phyloP scores from a whole-genome alignment of 2,797 vertebrate species.

The Sebastes hubbsi region DNA sequence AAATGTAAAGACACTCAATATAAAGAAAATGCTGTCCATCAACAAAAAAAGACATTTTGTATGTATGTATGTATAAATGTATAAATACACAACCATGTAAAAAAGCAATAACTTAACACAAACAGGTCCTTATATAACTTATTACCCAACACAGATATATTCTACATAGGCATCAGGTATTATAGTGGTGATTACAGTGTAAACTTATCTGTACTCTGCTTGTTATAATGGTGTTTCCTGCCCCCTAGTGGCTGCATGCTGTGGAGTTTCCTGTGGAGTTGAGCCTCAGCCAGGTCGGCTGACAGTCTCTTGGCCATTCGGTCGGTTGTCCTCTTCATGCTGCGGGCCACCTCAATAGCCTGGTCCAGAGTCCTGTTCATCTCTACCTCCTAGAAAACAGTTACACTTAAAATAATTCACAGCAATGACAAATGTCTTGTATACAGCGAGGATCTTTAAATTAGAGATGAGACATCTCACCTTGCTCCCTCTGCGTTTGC shows the following conservation, averaged over 20 bases:
- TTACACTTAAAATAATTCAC: neutral
- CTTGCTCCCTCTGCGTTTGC: conserved; percentile 60
- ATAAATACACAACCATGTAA: conserved; percentile 15
- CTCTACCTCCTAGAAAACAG: conserved; percentile 79
- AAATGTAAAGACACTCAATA: neutral
- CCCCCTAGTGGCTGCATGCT: conserved; percentile 47
- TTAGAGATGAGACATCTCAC: conserved; percentile 21
- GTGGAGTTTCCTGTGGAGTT: conserved; percentile 68
- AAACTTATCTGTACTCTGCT: neutral
- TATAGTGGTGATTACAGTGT: neutral
- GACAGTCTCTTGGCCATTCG: conserved; percentile 86
- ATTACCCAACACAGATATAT: neutral
- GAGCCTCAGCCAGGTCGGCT: conserved; percentile 84
- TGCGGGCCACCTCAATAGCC: conserved; percentile 86
- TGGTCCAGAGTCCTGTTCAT: conserved; percentile 86
- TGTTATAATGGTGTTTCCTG: conserved; percentile 52
- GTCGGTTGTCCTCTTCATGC: conserved; percentile 90
- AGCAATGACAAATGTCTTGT: neutral
- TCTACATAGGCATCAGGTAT: neutral
- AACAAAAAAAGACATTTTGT: neutral
- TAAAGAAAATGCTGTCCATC: neutral
- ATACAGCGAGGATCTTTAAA: neutral
- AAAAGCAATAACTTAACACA: neutral
- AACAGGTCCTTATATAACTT: neutral
- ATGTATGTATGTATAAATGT: neutral